Conservation (phyloP, 2,797 vertebrate genomes). For the Hozukius guyotensis region DNA sequence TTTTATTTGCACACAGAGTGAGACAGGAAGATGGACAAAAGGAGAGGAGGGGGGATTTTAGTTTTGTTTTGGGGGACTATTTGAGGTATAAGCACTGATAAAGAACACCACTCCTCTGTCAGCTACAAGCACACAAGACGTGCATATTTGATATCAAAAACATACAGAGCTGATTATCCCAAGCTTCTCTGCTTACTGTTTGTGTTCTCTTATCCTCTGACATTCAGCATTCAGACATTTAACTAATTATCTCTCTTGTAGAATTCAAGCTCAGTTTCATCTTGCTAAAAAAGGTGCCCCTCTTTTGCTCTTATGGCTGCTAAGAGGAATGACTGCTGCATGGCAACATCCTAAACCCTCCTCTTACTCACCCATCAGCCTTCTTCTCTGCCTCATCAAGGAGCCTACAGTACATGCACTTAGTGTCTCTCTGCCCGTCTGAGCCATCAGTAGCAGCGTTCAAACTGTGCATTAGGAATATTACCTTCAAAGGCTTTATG, state of each 20-base stretch:
- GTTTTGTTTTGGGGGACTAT: not conserved
- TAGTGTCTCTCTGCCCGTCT: not conserved
- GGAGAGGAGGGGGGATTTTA: not conserved
- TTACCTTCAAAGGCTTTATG: slow-evolving; percentile 6
- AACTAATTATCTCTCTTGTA: not conserved
- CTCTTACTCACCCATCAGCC: slow-evolving; percentile 20
- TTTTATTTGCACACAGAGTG: slow-evolving; percentile 12
- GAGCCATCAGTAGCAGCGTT: slow-evolving; percentile 4
- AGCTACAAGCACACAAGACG: not conserved
- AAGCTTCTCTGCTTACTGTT: not conserved
- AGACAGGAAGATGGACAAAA: not conserved
- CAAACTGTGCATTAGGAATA: slow-evolving; percentile 6
- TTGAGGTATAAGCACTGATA: slow-evolving; percentile 17
- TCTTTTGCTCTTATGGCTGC: not conserved
- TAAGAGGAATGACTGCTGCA: slow-evolving; percentile 23
- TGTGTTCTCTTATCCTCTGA: not conserved
- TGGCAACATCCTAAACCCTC: slow-evolving; percentile 21
- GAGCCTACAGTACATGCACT: not conserved
- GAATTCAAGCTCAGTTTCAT: not conserved
- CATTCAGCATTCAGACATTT: not conserved
- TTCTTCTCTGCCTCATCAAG: slow-evolving; percentile 23
- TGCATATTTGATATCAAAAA: slow-evolving; percentile 9
- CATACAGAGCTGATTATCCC: not conserved
- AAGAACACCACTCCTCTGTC: not conserved
- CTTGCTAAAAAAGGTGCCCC: not conserved